phyloP scores from a whole-genome alignment of 2,113 vertebrate species.

The Microcebus jonahi region DNA sequence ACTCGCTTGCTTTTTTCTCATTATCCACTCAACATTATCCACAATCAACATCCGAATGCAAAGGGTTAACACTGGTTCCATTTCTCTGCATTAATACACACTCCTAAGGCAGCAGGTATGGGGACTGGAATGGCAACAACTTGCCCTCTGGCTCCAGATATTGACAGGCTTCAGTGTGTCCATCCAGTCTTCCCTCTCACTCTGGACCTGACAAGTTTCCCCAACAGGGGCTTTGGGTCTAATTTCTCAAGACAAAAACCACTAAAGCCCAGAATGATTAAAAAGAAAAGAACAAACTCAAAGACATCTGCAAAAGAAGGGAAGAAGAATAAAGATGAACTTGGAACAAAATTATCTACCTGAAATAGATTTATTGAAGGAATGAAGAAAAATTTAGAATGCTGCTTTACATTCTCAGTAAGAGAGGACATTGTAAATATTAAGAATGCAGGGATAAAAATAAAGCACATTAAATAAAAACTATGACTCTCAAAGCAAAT shows the following conservation, averaged over 20 bases:
- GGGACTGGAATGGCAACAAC: background rate
- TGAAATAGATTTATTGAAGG: background rate
- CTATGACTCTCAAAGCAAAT: background rate
- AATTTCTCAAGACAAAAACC: background rate
- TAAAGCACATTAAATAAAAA: background rate
- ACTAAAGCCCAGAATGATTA: background rate
- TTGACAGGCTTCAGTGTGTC: background rate
- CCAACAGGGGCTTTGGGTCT: background rate
- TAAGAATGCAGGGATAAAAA: background rate
- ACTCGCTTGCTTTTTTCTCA: too few relatives aligned
- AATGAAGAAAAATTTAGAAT: slow-evolving; percentile 28
- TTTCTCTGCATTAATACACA: background rate
- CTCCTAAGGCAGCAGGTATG: background rate
- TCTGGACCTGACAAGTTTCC: background rate
- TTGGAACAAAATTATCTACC: background rate
- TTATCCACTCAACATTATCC: too few relatives aligned
- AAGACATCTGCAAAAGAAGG: background rate
- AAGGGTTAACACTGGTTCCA: background rate
- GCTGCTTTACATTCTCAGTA: background rate
- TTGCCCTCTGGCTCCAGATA: background rate
- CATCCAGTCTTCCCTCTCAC: background rate
- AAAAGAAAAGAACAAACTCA: background rate
- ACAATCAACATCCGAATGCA: too few relatives aligned
- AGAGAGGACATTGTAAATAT: background rate
- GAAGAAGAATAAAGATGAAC: background rate